Evolutionary conservation across 2,888 invertebrate species (phyloP), one percentile per base, ranked within the genome.

Genomic region (Melieria omissa): DNA sequence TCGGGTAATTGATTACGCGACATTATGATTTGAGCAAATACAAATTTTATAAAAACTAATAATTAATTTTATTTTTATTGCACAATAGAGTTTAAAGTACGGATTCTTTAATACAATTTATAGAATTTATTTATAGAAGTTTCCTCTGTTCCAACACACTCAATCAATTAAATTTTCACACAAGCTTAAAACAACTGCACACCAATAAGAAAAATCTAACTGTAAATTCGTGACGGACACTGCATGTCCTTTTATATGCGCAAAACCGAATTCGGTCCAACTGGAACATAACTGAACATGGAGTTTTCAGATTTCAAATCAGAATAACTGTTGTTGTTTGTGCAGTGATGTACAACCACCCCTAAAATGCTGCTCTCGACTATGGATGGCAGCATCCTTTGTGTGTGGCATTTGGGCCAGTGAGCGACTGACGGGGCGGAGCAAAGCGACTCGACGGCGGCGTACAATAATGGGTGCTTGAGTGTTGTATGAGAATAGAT

Each of bases 1-100:
- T 92, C 92, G 0, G 92, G 92, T 64, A 92, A 84, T 81, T 92
- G 92, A 74, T 90, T 89, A 75, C 91, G 88, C 41, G 89, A 86
- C 85, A 87, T 85, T 70, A 69, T 71, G 73, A 9, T 60, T 52
- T 60, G 8, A 10, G 5, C 54, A 57, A 55, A 55, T 47, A n/a
- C 1, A 29, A 29, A 29, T 29, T 58, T 4, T 42, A 4, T 57
- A 14, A 29, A 7, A 46, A n/a, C 45, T 12, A 6, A 55, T 9
- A n/a, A 16, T 5, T 66, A 46, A 41, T 41, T 58, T 4, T n/a
- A 41, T 47, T 8, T 42, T 16, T 16, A 14, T 10, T 3, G 44
- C 14, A 10, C 5, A 10, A 5, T 44, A 44, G n/a, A 9, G 42
- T 41, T 44, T 3, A 9, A 44, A 42, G 52, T 29, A 16, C 2